Conservation (phyloP, 2,797 vertebrate species). For the Enteromius unitaeniatus region DNA sequence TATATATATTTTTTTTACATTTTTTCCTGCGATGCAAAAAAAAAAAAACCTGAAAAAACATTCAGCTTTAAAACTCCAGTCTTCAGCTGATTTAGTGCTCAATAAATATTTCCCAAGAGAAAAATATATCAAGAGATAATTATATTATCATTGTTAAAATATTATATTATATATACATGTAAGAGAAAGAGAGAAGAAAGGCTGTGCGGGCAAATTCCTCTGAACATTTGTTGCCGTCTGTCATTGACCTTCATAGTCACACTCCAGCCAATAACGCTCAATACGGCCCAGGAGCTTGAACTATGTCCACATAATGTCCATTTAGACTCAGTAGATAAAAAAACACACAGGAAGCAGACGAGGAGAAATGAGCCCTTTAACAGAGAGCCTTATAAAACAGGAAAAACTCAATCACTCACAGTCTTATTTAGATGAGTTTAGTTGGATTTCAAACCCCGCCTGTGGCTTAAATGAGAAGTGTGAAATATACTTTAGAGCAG, state of each 20-base stretch:
- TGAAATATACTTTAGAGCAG: conserved; percentile 13
- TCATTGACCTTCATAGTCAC: conserved; percentile 75
- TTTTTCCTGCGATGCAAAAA: not conserved
- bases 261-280: conserved; percentile 50
- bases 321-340: conserved; percentile 70
- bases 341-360: conserved; percentile 69
- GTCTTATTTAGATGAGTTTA: conserved; percentile 57
- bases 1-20: too few relatives aligned
- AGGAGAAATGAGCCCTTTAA: conserved; percentile 80
- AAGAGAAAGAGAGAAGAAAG: not conserved
- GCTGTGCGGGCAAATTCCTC: not conserved
- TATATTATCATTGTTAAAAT: not conserved
- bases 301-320: conserved; percentile 44
- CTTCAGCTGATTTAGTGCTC: not conserved
- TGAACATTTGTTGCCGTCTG: conserved; percentile 32
- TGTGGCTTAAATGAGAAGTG: conserved; percentile 8
- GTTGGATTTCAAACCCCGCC: not conserved
- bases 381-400: conserved; percentile 71
- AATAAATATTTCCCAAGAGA: not conserved
- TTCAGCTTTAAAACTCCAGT: not conserved
- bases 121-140: not conserved
- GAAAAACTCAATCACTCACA: conserved; percentile 34
- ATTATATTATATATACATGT: conserved; percentile 3
- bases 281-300: conserved; percentile 53
- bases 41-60: too few relatives aligned